Evolutionary conservation across 2,797 vertebrate genomes (phyloP).

Genomic region (Microtus californicus): DNA sequence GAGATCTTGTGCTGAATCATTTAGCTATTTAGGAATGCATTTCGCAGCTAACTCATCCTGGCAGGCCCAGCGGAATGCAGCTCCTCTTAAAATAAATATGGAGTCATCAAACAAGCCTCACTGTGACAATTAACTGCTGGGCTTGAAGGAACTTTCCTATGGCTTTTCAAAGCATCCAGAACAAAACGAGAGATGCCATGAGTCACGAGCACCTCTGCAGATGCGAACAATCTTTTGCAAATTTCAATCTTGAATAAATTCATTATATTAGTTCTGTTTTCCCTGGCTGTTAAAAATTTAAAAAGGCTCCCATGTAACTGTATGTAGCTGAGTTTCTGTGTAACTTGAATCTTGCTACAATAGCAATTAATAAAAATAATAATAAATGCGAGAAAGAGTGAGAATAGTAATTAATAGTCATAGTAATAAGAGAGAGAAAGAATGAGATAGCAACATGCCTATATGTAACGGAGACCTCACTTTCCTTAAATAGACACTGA

Average conservation of each 20-base stretch:
- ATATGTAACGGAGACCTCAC: not conserved
- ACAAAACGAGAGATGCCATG: conserved; percentile 65
- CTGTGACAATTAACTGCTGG: conserved; percentile 80
- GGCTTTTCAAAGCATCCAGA: conserved; percentile 76
- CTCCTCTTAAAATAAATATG: conserved; percentile 84
- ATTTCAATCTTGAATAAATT: conserved; percentile 71
- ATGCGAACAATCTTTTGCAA: conserved; percentile 57
- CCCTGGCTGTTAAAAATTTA: conserved; percentile 5
- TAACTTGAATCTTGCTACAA: conserved; percentile 10
- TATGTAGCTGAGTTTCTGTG: conserved; percentile 15
- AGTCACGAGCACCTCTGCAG: conserved; percentile 60
- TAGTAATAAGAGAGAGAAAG: not conserved
- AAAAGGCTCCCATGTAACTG: not conserved
- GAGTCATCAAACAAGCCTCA: conserved; percentile 80
- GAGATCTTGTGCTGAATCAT: conserved; percentile 76
- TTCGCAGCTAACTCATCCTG: conserved; percentile 81
- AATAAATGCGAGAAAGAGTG: not conserved
- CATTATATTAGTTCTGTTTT: conserved; percentile 7
- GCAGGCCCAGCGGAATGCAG: conserved; percentile 77
- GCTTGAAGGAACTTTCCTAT: conserved; percentile 75
- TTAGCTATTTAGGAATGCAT: conserved; percentile 79
- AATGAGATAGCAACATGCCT: not conserved
- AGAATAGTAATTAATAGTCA: not conserved
- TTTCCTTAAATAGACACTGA: conserved; percentile 15
- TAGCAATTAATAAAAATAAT: not conserved